These are phyloP conservation scores for Gavialis gangeticus DNA, from an alignment of 2,113 vertebrate genomes.

Conservation along the genomic window DNA sequence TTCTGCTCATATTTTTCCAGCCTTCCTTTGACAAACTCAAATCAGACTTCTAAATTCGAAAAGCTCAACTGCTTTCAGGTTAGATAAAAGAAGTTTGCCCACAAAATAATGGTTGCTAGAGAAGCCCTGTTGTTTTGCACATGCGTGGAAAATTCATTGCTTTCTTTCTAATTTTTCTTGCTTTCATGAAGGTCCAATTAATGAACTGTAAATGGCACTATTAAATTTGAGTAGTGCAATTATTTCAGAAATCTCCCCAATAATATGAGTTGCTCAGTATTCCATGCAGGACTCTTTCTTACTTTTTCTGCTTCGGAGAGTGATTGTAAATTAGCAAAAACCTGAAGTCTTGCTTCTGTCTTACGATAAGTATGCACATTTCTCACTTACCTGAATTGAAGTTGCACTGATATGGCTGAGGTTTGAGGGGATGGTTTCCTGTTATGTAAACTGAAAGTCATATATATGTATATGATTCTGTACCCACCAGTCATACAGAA, in stretches of 20 bases:
- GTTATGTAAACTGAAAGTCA: neutral
- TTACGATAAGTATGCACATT: neutral
- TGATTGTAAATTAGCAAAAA: constrained; percentile 40
- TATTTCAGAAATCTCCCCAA: constrained; percentile 19
- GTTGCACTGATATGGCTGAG: neutral
- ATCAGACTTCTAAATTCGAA: neutral
- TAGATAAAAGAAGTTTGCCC: neutral
- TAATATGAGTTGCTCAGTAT: constrained; percentile 31
- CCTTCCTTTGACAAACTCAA: neutral
- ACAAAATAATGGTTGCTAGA: neutral
- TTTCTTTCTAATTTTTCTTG: neutral
- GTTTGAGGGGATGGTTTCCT: neutral
- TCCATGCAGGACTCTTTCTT: constrained; percentile 25
- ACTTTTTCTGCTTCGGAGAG: constrained; percentile 30
- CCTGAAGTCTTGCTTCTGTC: constrained; percentile 29
- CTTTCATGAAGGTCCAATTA: neutral
- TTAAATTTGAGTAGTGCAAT: neutral
- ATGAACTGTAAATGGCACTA: neutral
- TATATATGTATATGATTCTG: no score
- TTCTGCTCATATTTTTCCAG: neutral
- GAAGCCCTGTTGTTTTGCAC: neutral
- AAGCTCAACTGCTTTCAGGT: neutral
- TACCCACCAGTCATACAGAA: no score
- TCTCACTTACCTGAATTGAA: neutral
- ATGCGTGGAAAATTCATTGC: neutral